phyloP scores from a whole-genome alignment of 2,888 invertebrate species.

The Nomada goodeniana region DNA sequence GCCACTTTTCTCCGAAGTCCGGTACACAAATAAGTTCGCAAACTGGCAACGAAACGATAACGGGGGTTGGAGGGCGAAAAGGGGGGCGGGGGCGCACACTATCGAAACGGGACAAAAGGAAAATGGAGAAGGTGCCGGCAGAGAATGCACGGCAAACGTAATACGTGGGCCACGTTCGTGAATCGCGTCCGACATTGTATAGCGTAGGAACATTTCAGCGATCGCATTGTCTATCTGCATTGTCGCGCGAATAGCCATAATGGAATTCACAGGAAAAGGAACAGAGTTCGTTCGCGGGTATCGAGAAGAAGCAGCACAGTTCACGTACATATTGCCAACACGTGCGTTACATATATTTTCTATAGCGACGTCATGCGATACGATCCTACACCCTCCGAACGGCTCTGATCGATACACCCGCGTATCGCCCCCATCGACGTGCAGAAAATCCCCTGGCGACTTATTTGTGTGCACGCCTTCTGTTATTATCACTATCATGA shows the following conservation, averaged over 20 bases:
- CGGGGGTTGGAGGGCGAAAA: neutral
- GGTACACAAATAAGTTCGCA: conserved; percentile 74
- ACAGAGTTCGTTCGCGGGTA: neutral
- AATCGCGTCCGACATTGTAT: conserved; percentile 5
- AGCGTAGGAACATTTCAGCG: neutral
- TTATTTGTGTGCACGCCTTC: conserved; percentile 72
- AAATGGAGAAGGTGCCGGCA: neutral
- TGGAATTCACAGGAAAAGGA: conserved; percentile 13
- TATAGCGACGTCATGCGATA: neutral
- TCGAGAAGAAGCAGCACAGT: neutral
- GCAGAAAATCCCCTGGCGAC: conserved; percentile 53
- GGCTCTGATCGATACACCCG: conserved; percentile 48
- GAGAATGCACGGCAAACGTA: conserved; percentile 14
- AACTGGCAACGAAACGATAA: conserved; percentile 43
- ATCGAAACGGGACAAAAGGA: conserved; percentile 36
- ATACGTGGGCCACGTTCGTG: neutral
- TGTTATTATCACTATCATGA: conserved; percentile 75
- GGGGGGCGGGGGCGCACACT: conserved; percentile 2
- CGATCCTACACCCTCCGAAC: conserved; percentile 19
- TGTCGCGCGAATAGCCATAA: conserved; percentile 6
- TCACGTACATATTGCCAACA: neutral
- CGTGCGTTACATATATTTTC: neutral
- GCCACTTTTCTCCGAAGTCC: conserved; percentile 69
- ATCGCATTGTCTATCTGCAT: conserved; percentile 20
- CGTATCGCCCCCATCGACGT: conserved; percentile 41